phyloP scores from a whole-genome alignment of 2,888 invertebrate genomes.

The Mactromeris polynyma region DNA sequence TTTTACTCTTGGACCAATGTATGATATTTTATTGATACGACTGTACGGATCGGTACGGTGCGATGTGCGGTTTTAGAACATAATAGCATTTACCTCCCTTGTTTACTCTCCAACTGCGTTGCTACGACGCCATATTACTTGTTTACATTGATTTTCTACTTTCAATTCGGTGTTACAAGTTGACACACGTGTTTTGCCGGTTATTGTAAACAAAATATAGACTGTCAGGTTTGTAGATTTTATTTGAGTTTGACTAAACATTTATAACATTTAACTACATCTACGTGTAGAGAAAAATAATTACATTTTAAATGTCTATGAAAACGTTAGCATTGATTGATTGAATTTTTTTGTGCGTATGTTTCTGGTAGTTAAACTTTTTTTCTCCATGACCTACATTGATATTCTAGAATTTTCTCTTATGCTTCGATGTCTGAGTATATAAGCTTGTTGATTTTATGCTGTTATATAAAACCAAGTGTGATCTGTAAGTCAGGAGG shows the following conservation, averaged over 20 bases:
- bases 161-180: constrained; percentile 52
- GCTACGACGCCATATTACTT: constrained; percentile 62
- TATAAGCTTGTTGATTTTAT: neutral
- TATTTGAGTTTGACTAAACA: too few relatives aligned
- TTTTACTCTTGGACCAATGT: too few relatives aligned
- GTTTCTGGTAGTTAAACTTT: neutral
- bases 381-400: neutral
- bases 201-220: constrained; percentile 24
- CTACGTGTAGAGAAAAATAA: neutral
- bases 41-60: too few relatives aligned
- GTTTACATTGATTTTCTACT: constrained; percentile 56
- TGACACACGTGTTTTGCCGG: constrained; percentile 51
- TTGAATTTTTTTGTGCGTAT: neutral
- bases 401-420: neutral
- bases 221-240: neutral
- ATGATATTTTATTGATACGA: too few relatives aligned
- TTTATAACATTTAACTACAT: neutral
- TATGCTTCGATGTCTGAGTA: neutral
- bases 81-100: constrained; percentile 27
- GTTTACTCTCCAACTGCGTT: constrained; percentile 36
- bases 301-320: neutral
- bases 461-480: too few relatives aligned
- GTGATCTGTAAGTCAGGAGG: too few relatives aligned
- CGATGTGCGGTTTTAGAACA: too few relatives aligned
- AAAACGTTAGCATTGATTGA: neutral